A percentile compares a stretch with the other conserved stretches of the same genome.
phyloP scores from a whole-genome alignment of 2,888 invertebrate genomes.

The Malacosoma neustria region DNA sequence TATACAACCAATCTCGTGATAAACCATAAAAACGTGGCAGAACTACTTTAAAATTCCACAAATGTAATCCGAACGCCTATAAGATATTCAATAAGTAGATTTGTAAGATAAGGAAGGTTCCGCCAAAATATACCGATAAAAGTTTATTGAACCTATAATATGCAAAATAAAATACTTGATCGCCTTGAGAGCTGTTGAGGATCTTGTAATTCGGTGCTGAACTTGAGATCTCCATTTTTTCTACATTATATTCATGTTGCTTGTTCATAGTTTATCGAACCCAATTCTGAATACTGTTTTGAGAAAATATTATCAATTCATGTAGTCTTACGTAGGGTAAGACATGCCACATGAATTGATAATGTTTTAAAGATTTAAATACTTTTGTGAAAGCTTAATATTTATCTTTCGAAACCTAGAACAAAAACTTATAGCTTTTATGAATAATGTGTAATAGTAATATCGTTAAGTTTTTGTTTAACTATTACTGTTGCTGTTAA shows the following conservation, averaged over 20 bases:
- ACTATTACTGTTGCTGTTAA: too few species aligned
- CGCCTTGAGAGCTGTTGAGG: constrained; percentile 22
- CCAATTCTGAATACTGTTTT: too few species aligned
- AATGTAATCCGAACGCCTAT: constrained; percentile 20
- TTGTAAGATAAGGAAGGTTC: constrained; percentile 25
- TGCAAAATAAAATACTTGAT: constrained; percentile 39
- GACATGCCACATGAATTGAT: too few species aligned
- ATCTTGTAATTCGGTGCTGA: constrained; percentile 21
- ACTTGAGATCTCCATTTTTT: constrained; percentile 33
- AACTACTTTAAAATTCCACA: constrained; percentile 20
- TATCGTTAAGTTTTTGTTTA: too few species aligned
- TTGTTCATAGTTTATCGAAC: too few species aligned
- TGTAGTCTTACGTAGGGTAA: too few species aligned
- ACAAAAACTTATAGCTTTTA: too few species aligned
- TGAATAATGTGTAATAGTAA: too few species aligned
- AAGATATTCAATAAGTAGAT: constrained; percentile 26
- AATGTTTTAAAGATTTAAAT: too few species aligned
- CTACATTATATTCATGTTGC: constrained; percentile 26
- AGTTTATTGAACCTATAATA: constrained; percentile 33
- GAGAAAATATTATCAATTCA: too few species aligned
- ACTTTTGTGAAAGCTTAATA: too few species aligned
- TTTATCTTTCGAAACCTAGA: too few species aligned
- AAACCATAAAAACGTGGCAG: neutral
- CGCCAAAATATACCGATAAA: constrained; percentile 29
- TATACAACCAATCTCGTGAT: neutral